phyloP scores from a whole-genome alignment of 2,888 invertebrate species.

The Orthonychiurus folsomi region DNA sequence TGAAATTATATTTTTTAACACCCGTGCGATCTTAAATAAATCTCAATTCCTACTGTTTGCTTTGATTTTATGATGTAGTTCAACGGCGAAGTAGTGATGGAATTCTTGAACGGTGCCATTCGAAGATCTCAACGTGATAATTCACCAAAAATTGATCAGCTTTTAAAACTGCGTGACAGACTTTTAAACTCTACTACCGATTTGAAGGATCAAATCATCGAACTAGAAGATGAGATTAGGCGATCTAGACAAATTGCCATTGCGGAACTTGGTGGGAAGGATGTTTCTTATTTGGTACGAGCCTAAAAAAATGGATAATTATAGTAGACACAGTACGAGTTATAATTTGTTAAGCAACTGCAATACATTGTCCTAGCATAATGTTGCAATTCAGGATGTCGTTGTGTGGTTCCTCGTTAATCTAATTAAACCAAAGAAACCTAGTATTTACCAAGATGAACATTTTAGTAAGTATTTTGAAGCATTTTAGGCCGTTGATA shows the following conservation, averaged over 20 bases:
- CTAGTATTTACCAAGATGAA: too few relatives aligned
- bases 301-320: neutral
- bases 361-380: too few relatives aligned
- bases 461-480: too few relatives aligned
- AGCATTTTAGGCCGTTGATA: too few relatives aligned
- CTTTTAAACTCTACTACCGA: constrained; percentile 27
- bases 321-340: too few relatives aligned
- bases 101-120: constrained; percentile 35
- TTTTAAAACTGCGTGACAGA: constrained; percentile 29
- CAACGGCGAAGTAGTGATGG: constrained; percentile 23
- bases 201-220: constrained; percentile 8
- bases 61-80: constrained; percentile 14
- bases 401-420: too few relatives aligned
- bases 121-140: constrained; percentile 27
- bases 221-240: constrained; percentile 25
- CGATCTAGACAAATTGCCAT: constrained; percentile 16
- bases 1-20: neutral
- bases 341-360: constrained; percentile 21
- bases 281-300: constrained; percentile 1
- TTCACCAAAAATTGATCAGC: constrained; percentile 22
- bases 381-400: too few relatives aligned
- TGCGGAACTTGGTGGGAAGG: constrained; percentile 5
- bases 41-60: neutral
- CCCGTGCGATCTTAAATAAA: neutral
- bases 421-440: too few relatives aligned